phyloP scores from a whole-genome alignment of 2,113 vertebrate species.

The Chaetodon trifascialis region DNA sequence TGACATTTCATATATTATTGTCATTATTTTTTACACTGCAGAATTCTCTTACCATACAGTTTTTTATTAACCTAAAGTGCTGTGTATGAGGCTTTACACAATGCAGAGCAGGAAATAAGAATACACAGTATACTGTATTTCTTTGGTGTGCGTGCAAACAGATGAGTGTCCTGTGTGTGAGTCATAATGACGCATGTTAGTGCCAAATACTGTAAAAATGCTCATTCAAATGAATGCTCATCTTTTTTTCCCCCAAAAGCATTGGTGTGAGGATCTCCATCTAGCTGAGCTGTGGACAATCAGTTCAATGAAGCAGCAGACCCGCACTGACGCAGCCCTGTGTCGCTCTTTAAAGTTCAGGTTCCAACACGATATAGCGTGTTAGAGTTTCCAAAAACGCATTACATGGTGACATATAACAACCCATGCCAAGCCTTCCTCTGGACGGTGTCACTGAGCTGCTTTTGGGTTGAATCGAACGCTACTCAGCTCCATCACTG shows the following conservation, averaged over 20 bases:
- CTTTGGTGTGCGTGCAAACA: slow-evolving; percentile 15
- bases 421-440: neutral
- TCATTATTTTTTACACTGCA: slow-evolving; percentile 27
- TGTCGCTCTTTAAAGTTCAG: slow-evolving; percentile 29
- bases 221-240: neutral
- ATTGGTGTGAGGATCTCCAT: neutral
- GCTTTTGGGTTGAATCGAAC: neutral
- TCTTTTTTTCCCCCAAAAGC: slow-evolving; percentile 9
- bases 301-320: slow-evolving; percentile 55
- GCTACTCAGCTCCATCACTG: neutral
- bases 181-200: slow-evolving; percentile 23
- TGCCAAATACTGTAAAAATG: slow-evolving; percentile 48
- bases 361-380: neutral
- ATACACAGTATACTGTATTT: slow-evolving; percentile 1
- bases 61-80: slow-evolving; percentile 18
- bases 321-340: neutral
- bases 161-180: slow-evolving; percentile 8
- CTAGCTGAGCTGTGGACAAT: slow-evolving; percentile 76
- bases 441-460: neutral
- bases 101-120: neutral
- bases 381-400: neutral
- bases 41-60: neutral
- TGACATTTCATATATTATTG: slow-evolving; percentile 9
- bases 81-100: slow-evolving; percentile 11
- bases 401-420: neutral